Base-by-base conservation (phyloP, 2,888 invertebrate genomes). In the Myathropa florea region DNA sequence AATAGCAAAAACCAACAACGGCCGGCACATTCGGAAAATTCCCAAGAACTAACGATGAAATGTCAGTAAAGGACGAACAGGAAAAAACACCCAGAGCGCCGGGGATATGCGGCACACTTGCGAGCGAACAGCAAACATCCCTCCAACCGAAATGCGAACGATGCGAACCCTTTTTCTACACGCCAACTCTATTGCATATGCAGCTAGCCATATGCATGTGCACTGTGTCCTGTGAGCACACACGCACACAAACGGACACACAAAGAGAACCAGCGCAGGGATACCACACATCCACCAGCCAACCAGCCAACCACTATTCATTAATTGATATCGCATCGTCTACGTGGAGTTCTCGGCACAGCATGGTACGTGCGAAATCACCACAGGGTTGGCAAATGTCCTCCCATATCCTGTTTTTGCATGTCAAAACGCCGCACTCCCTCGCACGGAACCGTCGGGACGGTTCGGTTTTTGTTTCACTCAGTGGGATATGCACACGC, bases 321-420 rank as follows among this genome's bases (percentile, higher is more conserved):
- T 91, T 91, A 91, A 91, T 91, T 91, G 91, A 91, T 91, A 91
- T 91, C 90, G 91, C 91, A 91, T 88, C 89, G 88, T 82, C 70
- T 82, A 82, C 82, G 75, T 86, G 82, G 78, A 61, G 78, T 78
- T 61, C 24, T 39, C 55, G 36, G 60, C 78, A 82, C 86, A 72
- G 68, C 70, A 55, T 82, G 78, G 70, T 86, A 82, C 86, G 86
- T 86, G 86, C 82, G 75, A 79, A 86, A 86, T 82, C 78, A 86
- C 86, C 82, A 86, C 82, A 78, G 86, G 82, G 82, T 75, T 82
- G 73, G 86, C 73, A 65, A 75, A 78, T 82, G 82, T 86, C 86
- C 86, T 86, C 82, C 78, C 75, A 78, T 71, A 71, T 82, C 67
- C 82, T 77, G 55, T 85, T 82, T 85, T 78, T 73, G 72, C 64